Conservation (phyloP, 2,113 vertebrate genomes). For the Bolborhynchus lineola region DNA sequence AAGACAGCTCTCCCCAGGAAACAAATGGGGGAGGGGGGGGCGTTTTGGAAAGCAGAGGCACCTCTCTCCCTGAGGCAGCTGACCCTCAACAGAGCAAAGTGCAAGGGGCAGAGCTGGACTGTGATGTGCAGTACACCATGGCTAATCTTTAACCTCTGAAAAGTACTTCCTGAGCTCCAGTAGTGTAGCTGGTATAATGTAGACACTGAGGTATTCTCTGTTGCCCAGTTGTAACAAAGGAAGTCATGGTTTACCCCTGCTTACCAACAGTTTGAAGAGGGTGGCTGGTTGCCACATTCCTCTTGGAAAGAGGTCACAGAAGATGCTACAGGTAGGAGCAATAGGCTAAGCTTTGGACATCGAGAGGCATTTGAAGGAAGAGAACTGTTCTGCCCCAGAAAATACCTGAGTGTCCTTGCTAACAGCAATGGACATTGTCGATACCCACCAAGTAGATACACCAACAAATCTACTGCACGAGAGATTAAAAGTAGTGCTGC, state of each 20-base stretch:
- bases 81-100: background rate
- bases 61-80: background rate
- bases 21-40: rapidly evolving
- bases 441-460: background rate
- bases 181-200: rapidly evolving
- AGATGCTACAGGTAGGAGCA: background rate
- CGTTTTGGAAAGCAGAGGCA: background rate
- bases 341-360: background rate
- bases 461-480: background rate
- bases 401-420: background rate
- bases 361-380: background rate
- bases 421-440: rapidly evolving
- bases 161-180: background rate
- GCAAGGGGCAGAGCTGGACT: background rate
- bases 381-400: background rate
- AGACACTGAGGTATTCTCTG: background rate
- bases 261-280: background rate
- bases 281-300: background rate
- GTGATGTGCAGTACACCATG: background rate
- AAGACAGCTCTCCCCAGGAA: background rate
- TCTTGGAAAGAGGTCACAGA: background rate
- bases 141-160: background rate
- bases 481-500: background rate
- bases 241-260: background rate
- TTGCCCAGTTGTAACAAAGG: background rate